Conservation (phyloP, 64 coral and sea anemone species). For the Stichodactyla mertensii region DNA sequence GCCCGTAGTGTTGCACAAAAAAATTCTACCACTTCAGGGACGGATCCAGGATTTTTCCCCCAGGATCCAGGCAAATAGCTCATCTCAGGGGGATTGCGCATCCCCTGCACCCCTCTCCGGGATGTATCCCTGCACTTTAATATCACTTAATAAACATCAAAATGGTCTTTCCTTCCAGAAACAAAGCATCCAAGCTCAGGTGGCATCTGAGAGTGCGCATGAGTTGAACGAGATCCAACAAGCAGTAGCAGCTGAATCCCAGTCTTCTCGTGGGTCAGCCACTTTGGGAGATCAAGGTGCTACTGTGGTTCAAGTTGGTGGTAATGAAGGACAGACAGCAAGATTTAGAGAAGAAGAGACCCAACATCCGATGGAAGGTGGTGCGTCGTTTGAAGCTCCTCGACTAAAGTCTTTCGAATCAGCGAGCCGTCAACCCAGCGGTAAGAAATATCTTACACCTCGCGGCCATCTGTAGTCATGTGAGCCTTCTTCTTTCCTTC, state of each 20-base stretch:
- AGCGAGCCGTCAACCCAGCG: not conserved
- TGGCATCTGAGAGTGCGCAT: constrained; percentile 90
- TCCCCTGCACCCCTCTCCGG: no score
- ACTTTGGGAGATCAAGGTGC: constrained; percentile 63
- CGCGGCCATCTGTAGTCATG: no score
- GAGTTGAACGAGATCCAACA: constrained; percentile 85
- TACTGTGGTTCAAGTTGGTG: constrained; percentile 44
- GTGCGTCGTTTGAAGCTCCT: constrained; percentile 4
- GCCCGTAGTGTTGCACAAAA: no score
- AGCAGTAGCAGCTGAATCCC: constrained; percentile 82
- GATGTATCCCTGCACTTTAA: no score
- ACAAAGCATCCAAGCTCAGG: constrained; percentile 84
- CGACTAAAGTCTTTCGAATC: not conserved
- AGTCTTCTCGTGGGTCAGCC: constrained; percentile 83
- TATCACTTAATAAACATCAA: no score
- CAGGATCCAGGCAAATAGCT: no score
- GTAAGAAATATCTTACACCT: not conserved
- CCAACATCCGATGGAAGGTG: not conserved
- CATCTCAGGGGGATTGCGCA: no score
- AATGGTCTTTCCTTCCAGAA: constrained; percentile 37
- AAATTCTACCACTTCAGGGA: no score
- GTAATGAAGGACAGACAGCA: not conserved
- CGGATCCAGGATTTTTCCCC: no score
- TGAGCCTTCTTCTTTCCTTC: no score
- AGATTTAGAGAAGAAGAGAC: not conserved